Evolutionary conservation across 1,140 invertebrate genomes (phyloP).

Genomic region (Papilio machaon): DNA sequence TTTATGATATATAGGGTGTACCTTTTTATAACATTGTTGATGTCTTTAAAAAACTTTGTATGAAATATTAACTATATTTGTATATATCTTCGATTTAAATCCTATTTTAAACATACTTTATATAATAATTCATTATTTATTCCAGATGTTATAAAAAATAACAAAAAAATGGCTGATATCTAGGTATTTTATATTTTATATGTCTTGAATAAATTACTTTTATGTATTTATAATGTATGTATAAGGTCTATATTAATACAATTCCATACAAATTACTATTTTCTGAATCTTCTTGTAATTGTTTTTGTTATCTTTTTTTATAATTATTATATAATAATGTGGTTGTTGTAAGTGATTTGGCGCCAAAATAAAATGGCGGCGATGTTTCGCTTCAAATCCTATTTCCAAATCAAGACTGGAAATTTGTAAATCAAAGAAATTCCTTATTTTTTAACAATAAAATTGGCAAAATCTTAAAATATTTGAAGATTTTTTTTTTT

Average conservation of each 20-base stretch:
- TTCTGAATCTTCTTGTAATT: slow-evolving; percentile 25
- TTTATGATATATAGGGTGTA: not conserved
- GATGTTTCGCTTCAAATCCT: too few relatives aligned
- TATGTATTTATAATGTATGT: not conserved
- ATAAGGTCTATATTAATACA: not conserved
- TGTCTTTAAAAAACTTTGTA: not conserved
- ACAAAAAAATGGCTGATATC: not conserved
- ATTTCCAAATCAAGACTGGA: too few relatives aligned
- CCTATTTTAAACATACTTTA: not conserved
- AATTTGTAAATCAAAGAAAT: too few relatives aligned
- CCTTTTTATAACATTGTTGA: not conserved
- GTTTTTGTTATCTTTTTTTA: slow-evolving; percentile 25
- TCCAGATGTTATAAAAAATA: not conserved
- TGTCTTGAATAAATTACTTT: slow-evolving; percentile 9
- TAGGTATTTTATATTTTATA: slow-evolving; percentile 26
- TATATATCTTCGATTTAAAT: not conserved
- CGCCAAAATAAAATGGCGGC: slow-evolving; percentile 12
- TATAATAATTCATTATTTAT: not conserved
- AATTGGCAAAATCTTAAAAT: too few relatives aligned
- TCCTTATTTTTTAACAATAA: too few relatives aligned
- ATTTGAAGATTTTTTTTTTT: too few relatives aligned
- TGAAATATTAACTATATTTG: not conserved
- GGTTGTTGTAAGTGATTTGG: not conserved
- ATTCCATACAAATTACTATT: not conserved
- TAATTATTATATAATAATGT: not conserved